Evolutionary conservation across 2,797 vertebrate species (phyloP).

Genomic region (Phoebastria nigripes): DNA sequence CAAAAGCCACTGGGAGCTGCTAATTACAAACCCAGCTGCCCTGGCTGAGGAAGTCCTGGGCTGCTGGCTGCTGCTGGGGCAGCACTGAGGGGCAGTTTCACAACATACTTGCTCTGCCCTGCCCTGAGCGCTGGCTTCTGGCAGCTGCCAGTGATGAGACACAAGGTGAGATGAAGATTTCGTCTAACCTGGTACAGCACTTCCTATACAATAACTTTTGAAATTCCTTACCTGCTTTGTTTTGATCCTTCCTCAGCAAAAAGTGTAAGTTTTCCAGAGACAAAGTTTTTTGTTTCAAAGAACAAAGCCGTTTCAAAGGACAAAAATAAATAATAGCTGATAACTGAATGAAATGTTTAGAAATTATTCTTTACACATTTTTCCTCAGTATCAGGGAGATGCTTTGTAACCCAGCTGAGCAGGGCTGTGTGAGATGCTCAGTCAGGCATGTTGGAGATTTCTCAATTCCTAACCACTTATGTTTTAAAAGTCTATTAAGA

Average conservation of each 20-base stretch:
- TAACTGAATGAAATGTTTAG: background rate
- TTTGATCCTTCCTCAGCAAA: background rate
- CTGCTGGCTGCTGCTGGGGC: background rate
- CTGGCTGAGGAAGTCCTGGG: background rate
- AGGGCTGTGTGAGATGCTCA: background rate
- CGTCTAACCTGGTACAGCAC: background rate
- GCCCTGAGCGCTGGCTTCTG: background rate
- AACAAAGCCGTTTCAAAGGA: background rate
- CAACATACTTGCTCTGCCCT: background rate
- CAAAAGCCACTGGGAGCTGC: background rate
- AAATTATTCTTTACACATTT: background rate
- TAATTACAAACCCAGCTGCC: background rate
- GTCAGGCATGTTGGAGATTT: background rate
- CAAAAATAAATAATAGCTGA: background rate
- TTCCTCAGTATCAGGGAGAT: background rate
- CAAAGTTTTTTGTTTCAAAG: background rate
- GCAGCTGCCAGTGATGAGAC: background rate
- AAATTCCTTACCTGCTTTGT: background rate
- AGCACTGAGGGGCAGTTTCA: accelerated
- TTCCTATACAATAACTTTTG: background rate
- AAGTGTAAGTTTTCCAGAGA: background rate
- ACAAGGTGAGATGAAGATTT: background rate
- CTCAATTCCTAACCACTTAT: background rate
- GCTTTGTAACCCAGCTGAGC: background rate
- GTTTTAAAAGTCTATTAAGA: background rate